Evolutionary conservation across 2,888 invertebrate species (phyloP), one percentile per base, ranked within the genome.

Genomic region (Ischnus inquisitorius): DNA sequence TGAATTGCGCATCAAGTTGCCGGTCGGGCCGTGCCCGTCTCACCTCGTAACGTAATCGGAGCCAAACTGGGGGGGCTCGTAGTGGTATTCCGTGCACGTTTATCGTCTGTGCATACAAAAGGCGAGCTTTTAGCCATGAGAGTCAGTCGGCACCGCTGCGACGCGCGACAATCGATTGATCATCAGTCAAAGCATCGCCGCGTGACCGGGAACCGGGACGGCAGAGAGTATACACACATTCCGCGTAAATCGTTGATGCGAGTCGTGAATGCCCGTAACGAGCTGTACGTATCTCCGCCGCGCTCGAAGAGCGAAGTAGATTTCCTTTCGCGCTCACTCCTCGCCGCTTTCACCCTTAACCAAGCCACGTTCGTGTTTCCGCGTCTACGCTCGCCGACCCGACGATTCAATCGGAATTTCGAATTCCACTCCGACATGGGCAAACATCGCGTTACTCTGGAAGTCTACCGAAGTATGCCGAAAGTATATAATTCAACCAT

Each of bases 1-100:
- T 84, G 68, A 81, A 78, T 84, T 81, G 69, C 68, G 77, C 34
- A 77, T 77, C 81, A 74, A 81, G 72, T 81, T 57, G 54, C n/a
- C 67, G 46, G 77, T 67, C 22, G 54, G 19, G 43, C 64, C 77
- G 64, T 80, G 77, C 72, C 74, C 57, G 64, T 8, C 25, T 76
- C 69, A 71, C 25, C 41, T 54, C 60, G 46, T 57, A 75, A 74
- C 43, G 25, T 34, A 77, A 34, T 14, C 10, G 19, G 4, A 75
- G 75, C 69, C 75, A 75, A 57, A 65, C 62, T n/a, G n/a, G n/a
- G 43, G 39, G 43, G 28, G 16, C 62, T 41, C 54, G 54, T 51
- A 41, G 64, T 68, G n/a, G n/a, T 22, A 57, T 54, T 51, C 39
- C 2, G 16, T 48, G n/a, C 41, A 75, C 60, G 25, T 65, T 19